These are phyloP conservation scores for Heliangelus exortis DNA, from an alignment of 2,797 vertebrate species.

Conservation along the genomic window DNA sequence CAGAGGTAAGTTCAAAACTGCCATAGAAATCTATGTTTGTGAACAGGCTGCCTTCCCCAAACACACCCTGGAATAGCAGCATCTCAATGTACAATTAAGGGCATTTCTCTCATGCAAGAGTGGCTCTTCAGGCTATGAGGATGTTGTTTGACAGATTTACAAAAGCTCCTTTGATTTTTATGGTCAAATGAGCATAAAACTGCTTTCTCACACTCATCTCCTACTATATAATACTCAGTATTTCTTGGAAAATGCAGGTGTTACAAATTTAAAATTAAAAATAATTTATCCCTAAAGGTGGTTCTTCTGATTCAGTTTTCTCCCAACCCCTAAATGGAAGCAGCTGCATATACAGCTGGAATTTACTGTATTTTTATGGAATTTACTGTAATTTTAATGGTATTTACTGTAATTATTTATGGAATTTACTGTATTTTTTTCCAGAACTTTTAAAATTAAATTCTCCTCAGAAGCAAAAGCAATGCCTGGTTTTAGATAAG, in stretches of 20 bases:
- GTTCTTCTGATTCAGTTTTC: background rate
- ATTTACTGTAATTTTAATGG: too few relatives aligned
- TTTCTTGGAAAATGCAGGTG: background rate
- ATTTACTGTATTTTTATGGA: background rate
- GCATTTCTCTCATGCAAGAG: background rate
- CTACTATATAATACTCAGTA: background rate
- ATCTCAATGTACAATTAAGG: background rate
- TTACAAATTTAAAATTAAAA: slow-evolving; percentile 28
- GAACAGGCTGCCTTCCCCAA: background rate
- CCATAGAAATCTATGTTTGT: background rate
- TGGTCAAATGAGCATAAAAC: slow-evolving; percentile 36
- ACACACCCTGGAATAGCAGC: background rate
- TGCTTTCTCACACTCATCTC: background rate
- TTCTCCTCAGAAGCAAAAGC: background rate
- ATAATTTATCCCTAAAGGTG: background rate
- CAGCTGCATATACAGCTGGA: background rate
- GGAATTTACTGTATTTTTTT: background rate
- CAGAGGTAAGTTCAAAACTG: background rate
- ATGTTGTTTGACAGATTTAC: background rate
- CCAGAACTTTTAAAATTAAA: background rate
- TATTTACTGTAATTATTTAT: too few relatives aligned
- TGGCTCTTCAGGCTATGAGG: background rate
- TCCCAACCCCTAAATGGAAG: background rate
- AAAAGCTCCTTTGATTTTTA: background rate
- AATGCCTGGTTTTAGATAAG: background rate